phyloP scores from a whole-genome alignment of 2,113 vertebrate genomes.

The Paradoxurus hermaphroditus region DNA sequence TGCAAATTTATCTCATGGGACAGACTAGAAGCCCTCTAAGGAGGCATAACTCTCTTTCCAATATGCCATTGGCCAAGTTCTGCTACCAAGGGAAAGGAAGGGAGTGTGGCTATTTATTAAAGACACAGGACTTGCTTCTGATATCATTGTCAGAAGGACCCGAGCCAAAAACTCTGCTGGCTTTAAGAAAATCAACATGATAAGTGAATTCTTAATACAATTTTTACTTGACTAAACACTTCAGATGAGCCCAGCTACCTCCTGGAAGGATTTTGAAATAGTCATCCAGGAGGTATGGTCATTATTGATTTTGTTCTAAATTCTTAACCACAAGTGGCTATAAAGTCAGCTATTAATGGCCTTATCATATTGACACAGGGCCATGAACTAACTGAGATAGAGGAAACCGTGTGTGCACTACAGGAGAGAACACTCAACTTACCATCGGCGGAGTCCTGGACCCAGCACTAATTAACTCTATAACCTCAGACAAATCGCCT shows the following conservation, averaged over 20 bases:
- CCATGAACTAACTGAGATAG: not conserved
- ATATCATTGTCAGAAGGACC: not conserved
- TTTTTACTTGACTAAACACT: not conserved
- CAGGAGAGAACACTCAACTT: not conserved
- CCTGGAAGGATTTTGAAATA: not conserved
- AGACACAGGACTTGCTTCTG: not conserved
- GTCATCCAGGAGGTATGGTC: not conserved
- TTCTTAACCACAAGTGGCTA: constrained; percentile 1
- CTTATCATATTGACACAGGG: constrained; percentile 45
- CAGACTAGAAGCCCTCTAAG: not conserved
- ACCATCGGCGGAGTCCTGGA: not conserved
- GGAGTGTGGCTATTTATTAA: not conserved
- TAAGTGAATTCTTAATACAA: constrained; percentile 19
- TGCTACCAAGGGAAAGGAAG: not conserved
- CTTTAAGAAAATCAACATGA: constrained; percentile 35
- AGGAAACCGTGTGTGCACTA: not conserved
- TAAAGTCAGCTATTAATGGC: constrained; percentile 20
- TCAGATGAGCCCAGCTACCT: not conserved
- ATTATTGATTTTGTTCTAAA: constrained; percentile 54
- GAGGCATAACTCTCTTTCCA: not conserved
- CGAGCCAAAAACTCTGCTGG: not conserved
- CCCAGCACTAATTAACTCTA: not conserved
- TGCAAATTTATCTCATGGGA: not conserved
- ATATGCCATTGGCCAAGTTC: not conserved
- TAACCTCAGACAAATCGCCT: not conserved